A percentile compares a stretch with the other conserved stretches of the same genome.
phyloP scores from a whole-genome alignment of 2,888 invertebrate genomes.

The Campaea margaritaria region DNA sequence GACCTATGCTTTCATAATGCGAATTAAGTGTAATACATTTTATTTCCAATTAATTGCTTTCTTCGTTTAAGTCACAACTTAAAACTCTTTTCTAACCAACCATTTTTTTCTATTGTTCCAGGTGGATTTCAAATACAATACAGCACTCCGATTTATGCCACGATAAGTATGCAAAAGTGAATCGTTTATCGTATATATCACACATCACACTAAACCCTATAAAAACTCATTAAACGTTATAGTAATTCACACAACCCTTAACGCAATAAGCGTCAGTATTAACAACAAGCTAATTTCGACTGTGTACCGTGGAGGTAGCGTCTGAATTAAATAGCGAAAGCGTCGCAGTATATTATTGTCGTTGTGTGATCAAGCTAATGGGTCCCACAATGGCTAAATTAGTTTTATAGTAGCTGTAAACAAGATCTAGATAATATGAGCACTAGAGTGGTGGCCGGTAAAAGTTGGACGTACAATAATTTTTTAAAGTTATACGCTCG shows the following conservation, averaged over 20 bases:
- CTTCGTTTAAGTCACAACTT: too few relatives aligned
- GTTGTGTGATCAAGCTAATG: conserved; percentile 49
- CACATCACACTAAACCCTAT: conserved; percentile 15
- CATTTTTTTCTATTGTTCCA: conserved; percentile 65
- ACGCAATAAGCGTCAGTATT: background rate
- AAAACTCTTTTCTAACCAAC: background rate
- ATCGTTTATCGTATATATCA: conserved; percentile 31
- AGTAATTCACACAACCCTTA: conserved; percentile 16
- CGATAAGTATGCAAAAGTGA: conserved; percentile 67
- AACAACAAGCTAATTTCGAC: conserved; percentile 1
- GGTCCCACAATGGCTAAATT: conserved; percentile 55
- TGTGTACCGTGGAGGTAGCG: conserved; percentile 38
- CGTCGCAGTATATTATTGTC: conserved; percentile 27
- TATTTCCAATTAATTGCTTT: too few relatives aligned
- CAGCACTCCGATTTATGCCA: conserved; percentile 45
- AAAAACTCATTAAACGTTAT: conserved; percentile 28
- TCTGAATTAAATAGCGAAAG: conserved; percentile 26
- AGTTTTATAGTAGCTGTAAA: conserved; percentile 57
- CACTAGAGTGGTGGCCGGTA: conserved; percentile 45
- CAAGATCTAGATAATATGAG: conserved; percentile 56
- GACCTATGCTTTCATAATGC: too few relatives aligned
- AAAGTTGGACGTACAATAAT: conserved; percentile 48
- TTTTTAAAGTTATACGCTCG: conserved; percentile 40
- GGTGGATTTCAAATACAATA: conserved; percentile 71
- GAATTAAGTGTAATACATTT: too few relatives aligned